Base-by-base conservation (phyloP, 2,113 vertebrate genomes). In the Megaceryle maxima region DNA sequence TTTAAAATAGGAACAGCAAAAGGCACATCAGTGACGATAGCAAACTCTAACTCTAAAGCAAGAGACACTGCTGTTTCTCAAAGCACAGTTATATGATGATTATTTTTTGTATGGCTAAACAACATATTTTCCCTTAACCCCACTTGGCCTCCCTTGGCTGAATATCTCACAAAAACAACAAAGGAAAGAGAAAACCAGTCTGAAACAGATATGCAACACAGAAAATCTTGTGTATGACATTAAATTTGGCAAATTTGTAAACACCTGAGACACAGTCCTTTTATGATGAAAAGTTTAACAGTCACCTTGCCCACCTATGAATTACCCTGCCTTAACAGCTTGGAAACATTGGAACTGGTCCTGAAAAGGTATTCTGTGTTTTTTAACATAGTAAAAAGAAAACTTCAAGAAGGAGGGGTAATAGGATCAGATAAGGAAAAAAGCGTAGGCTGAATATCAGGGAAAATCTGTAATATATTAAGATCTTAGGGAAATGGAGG, bases 121-220 rank as follows among this genome's bases (percentile, higher is more conserved):
- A 96, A 95, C 96, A 93, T 95, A 96, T 93, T 97, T 97, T 95
- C 94, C 87, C 92, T 95, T 92, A 95, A 95, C 95, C 92, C 55
- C 26, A 72, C 74, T 92, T 95, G 96, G 88, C 95, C 94, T 95
- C 50, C 24, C n/a, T 93, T 96, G 92, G 92, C 88, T 59, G 62
- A 69, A 73, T 51, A 51, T 87, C 92, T 93, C 86, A 87, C 70
- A 94, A 94, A 91, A 93, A 76, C 82, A 94, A 87, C 92, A 93
- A 76, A 94, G 73, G 77, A 67, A 88, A 84, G 69, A 90, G 80
- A 70, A 93, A 89, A 92, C 13, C 70, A 95, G 74, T 53, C 50
- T 85, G 70, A 81, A 84, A 91, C 28, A 92, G 79, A 93, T 62
- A 96, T 29, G 70, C 78, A 82, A 69, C 50, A 70, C 2, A 14